Evolutionary conservation across 2,113 vertebrate genomes (phyloP), one percentile per base, ranked within the genome.

Genomic region (Balaeniceps rex): DNA sequence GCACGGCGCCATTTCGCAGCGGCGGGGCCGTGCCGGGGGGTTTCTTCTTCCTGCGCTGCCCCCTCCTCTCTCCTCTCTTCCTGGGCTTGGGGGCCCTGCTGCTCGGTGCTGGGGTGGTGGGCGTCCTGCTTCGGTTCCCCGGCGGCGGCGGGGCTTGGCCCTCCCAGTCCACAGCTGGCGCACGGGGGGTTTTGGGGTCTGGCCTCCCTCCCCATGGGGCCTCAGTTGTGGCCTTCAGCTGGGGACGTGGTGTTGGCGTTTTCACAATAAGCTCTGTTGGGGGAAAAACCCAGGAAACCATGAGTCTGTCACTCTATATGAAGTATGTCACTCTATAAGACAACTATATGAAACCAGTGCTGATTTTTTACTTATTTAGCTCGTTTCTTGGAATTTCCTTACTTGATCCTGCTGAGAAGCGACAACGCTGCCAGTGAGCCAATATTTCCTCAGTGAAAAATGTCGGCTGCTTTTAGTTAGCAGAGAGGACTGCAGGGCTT

Each of bases 241-340:
- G 95, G 28, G 98, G 97, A 7, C 15, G 95, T 1, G 93, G 94
- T 2, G 94, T 97, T 28, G 97, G 92, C 2, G 97, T 96, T 22
- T 97, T 86, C 60, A 98, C 87, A 25, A 98, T 99, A 69, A 99
- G 97, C 65, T 98, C 99, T 99, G 97, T 60, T 52, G 46, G 25
- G 51, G n/a, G 17, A 80, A 91, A 58, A 95, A 85, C 8, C 15
- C 71, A 61, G 25, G 21, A 52, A 94, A 70, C 4, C 19, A 1
- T 58, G 51, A 68, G 61, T 23, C 3, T 33, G 49, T 34, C 64
- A 19, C 28, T 34, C 51, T 57, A 18, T 2, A 14, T n/a, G n/a
- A n/a, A n/a, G n/a, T n/a, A n/a, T n/a, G 57, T 65, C 21, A 31
- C 4, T 12, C 46, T 57, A n/a, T 29, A 75, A 55, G 57, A n/a